Evolutionary conservation across 2,113 vertebrate species (phyloP).

Genomic region (Calidris pygmaea): DNA sequence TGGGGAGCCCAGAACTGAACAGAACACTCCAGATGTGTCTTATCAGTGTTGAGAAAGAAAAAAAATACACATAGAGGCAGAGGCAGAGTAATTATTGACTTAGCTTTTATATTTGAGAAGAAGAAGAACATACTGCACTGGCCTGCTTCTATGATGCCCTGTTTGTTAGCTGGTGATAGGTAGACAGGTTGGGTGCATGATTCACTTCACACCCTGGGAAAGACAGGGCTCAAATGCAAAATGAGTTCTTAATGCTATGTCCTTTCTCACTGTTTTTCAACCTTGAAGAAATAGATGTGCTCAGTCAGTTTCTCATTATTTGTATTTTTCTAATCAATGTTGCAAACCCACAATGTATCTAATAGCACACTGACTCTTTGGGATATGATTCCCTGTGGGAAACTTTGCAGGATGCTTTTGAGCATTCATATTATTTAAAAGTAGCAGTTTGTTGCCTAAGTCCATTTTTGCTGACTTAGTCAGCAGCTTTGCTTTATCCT

Average conservation of each 20-base stretch:
- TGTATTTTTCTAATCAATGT: not conserved
- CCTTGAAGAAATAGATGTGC: not conserved
- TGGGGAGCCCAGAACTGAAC: not conserved
- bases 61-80: not conserved
- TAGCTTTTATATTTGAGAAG: slow-evolving; percentile 34
- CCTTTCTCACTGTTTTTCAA: not conserved
- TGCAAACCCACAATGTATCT: not conserved
- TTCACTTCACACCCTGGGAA: not conserved
- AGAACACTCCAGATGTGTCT: not conserved
- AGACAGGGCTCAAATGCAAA: not conserved
- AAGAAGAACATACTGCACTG: not conserved
- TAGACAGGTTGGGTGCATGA: not conserved
- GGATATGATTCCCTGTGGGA: not conserved
- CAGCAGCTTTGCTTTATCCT: not conserved
- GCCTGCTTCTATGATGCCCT: not conserved
- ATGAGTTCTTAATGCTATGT: not conserved
- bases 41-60: not conserved
- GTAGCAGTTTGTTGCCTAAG: not conserved
- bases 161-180: not conserved
- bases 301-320: not conserved
- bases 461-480: not conserved
- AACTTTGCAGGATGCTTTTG: not conserved
- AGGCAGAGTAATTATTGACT: slow-evolving; percentile 34
- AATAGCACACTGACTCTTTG: not conserved
- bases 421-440: not conserved